Base-by-base conservation (phyloP, 2,888 invertebrate species). In the Antheraea assamensis region DNA sequence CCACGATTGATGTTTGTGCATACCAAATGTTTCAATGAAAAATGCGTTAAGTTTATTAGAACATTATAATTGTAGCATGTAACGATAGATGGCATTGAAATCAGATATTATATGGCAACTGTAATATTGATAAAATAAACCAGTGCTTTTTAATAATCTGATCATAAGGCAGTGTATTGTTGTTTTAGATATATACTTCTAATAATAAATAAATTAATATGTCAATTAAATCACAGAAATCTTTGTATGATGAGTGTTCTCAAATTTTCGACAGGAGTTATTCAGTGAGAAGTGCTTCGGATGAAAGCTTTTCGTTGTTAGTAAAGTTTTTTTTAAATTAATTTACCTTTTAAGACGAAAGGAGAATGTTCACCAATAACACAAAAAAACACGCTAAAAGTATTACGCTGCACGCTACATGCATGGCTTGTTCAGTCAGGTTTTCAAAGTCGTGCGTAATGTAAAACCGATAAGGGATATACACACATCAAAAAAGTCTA, bases 201-300 rank as follows among this genome's bases (percentile, higher is more conserved):
- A 72, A 66, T 47, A 47, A 10, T 49, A 42, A n/a, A 31, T 74
- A 21, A 1, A 10, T 24, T 42, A 87, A 79, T 77, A 94, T 94
- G 94, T 94, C 94, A 71, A 85, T 91, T 77, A 92, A 92, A 83
- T 93, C 93, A 0, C 89, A 90, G 72, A 92, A 90, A 82, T 92
- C 91, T 1, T 78, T 91, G 52, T 88, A 88, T 64, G 93, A 94
- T 0, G 93, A 93, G 76, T 89, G 85, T 81, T 92, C 92, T 0
- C 93, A 94, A 73, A 88, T 92, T 75, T 86, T 91, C 42, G 92
- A 92, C 49, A 90, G 81, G 75, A 93, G 91, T 78, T 92, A 89
- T 79, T 92, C 92, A 0, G 84, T 88, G 8, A 87, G 84, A 75
- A 93, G 91, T 81, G 87, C 78, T 0, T 92, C 93, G 0, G 89